Evolutionary conservation across 2,113 vertebrate species (phyloP).

Genomic region (Thinocorus orbignyianus): DNA sequence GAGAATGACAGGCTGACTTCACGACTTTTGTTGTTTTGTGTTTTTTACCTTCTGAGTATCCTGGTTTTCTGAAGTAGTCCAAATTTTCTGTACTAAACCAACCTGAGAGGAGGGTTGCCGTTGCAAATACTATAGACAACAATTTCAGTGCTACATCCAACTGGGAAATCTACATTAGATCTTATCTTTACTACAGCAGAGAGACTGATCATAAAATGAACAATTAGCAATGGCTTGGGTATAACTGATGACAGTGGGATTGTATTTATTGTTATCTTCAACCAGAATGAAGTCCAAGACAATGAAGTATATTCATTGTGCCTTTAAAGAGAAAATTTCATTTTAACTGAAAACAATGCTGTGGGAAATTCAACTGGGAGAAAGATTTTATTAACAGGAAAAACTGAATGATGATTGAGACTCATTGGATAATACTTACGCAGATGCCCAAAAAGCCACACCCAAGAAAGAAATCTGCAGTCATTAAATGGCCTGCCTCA

Average conservation of each 20-base stretch:
- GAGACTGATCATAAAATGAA: neutral
- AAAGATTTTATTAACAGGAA: conserved; percentile 17
- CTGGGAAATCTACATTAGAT: neutral
- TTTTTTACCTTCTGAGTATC: neutral
- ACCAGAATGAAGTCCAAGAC: neutral
- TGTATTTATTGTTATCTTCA: conserved; percentile 20
- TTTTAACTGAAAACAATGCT: conserved; percentile 30
- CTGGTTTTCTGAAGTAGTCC: neutral
- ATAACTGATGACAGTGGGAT: neutral
- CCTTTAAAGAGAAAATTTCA: neutral
- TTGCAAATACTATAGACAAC: neutral
- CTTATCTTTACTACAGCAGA: neutral
- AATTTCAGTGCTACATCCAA: neutral
- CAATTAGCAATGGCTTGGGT: neutral
- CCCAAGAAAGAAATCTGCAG: conserved; percentile 7
- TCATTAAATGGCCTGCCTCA: neutral
- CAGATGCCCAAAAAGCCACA: neutral
- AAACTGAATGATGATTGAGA: conserved; percentile 11
- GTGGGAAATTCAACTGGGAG: conserved; percentile 14
- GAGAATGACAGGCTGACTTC: neutral
- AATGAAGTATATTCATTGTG: neutral
- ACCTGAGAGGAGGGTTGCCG: neutral
- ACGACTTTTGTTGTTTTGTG: neutral
- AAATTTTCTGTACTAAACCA: neutral
- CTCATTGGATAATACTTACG: conserved; percentile 34